Evolutionary conservation across 2,888 invertebrate genomes (phyloP).

Genomic region (Lampropteryx suffumata): DNA sequence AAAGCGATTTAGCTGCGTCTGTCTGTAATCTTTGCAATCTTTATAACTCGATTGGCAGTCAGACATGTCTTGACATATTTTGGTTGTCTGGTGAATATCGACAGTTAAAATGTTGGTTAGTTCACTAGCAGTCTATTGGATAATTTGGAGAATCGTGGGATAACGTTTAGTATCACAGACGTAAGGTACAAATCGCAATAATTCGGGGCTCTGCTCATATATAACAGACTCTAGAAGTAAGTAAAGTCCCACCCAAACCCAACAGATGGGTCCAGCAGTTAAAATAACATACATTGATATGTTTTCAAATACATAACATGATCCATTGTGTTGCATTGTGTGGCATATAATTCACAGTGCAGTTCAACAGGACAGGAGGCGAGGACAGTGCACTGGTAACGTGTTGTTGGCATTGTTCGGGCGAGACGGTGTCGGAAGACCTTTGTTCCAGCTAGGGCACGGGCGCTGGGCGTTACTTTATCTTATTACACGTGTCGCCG

Average conservation of each 20-base stretch:
- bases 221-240: no score
- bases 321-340: slow-evolving; percentile 20
- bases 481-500: slow-evolving; percentile 73
- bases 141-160: no score
- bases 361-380: slow-evolving; percentile 47
- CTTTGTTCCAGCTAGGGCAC: slow-evolving; percentile 70
- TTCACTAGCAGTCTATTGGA: no score
- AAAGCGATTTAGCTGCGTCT: neutral
- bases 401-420: slow-evolving; percentile 59
- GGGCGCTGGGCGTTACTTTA: slow-evolving; percentile 61
- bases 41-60: neutral
- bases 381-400: slow-evolving; percentile 45
- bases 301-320: slow-evolving; percentile 4
- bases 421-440: slow-evolving; percentile 59
- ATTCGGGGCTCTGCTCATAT: no score
- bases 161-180: no score
- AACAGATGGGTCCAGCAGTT: no score
- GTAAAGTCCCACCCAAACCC: no score
- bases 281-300: neutral
- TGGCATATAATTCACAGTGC: slow-evolving; percentile 33
- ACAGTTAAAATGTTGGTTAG: no score
- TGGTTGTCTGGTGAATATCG: no score
- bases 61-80: neutral
- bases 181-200: no score
- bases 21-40: neutral